These are phyloP conservation scores for Nothobranchius kuhntae DNA, from an alignment of 2,113 vertebrate genomes.

Conservation along the genomic window DNA sequence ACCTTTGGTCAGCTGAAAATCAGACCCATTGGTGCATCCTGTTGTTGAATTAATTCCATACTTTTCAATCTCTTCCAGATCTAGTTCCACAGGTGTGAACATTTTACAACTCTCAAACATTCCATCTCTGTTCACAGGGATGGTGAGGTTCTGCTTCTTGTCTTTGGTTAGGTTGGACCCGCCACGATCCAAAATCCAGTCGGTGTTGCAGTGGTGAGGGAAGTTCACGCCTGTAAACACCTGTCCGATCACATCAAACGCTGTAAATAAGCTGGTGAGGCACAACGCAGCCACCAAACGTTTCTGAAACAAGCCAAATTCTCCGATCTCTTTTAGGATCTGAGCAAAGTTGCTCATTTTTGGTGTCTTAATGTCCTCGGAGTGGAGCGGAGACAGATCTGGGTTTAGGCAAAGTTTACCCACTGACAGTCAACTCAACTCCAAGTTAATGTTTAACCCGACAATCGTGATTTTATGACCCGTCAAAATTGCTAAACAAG, in stretches of 20 bases:
- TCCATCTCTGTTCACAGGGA: conserved; percentile 72
- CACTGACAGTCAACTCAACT: background rate
- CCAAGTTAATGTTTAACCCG: conserved; percentile 60
- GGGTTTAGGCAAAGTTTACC: background rate
- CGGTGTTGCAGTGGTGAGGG: conserved; percentile 82
- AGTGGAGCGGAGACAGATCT: background rate
- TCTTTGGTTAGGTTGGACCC: conserved; percentile 80
- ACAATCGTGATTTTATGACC: conserved; percentile 18
- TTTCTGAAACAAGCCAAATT: conserved; percentile 86
- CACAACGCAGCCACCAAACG: conserved; percentile 74
- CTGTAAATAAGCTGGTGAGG: conserved; percentile 67
- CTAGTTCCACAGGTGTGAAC: conserved; percentile 81
- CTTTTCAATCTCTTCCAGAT: conserved; percentile 74
- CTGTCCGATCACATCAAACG: conserved; percentile 85
- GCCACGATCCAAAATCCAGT: conserved; percentile 78
- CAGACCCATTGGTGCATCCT: conserved; percentile 77
- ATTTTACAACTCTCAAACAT: conserved; percentile 80
- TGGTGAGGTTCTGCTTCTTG: conserved; percentile 77
- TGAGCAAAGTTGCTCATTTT: conserved; percentile 77
- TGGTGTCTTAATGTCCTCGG: background rate
- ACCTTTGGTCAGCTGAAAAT: conserved; percentile 68
- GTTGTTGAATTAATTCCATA: conserved; percentile 80
- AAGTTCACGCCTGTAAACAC: conserved; percentile 80
- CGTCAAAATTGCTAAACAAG: conserved; percentile 7
- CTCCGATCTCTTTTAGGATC: conserved; percentile 81